These are phyloP conservation scores for Halocynthia aurantium DNA, from an alignment of 23 tunicate species.

Conservation along the genomic window DNA sequence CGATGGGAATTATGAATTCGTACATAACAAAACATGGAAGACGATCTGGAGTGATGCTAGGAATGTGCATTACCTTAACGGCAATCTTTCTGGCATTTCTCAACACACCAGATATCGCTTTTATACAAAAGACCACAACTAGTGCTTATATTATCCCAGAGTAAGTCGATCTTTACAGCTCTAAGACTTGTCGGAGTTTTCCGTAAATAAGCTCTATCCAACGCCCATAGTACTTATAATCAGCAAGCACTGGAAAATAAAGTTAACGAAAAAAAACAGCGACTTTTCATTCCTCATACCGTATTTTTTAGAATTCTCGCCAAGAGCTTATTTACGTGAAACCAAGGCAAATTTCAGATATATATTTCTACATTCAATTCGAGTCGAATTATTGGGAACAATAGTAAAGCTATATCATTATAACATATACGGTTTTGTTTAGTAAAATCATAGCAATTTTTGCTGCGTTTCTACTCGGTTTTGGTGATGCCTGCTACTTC, in stretches of 20 bases:
- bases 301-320: too few relatives aligned
- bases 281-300: too few relatives aligned
- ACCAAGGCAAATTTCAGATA: too few relatives aligned
- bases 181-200: too few relatives aligned
- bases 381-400: too few relatives aligned
- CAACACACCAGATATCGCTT: slow-evolving; percentile 89
- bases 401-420: too few relatives aligned
- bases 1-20: slow-evolving; percentile 74
- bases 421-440: slow-evolving; percentile 1
- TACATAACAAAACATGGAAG: slow-evolving; percentile 56
- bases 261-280: too few relatives aligned
- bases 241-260: too few relatives aligned
- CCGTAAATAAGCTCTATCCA: too few relatives aligned
- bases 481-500: slow-evolving; percentile 91
- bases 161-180: slow-evolving; percentile 6
- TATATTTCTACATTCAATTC: too few relatives aligned
- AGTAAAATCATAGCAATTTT: slow-evolving; percentile 49
- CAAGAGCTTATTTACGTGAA: too few relatives aligned
- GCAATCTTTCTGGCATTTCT: slow-evolving; percentile 66
- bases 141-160: slow-evolving; percentile 37
- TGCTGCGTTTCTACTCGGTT: slow-evolving; percentile 80
- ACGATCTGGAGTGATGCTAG: slow-evolving; percentile 51
- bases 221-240: too few relatives aligned
- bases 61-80: slow-evolving; percentile 40
- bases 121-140: slow-evolving; percentile 28